Evolutionary conservation across 2,113 vertebrate species (phyloP).

Genomic region (Sorex fumeus): DNA sequence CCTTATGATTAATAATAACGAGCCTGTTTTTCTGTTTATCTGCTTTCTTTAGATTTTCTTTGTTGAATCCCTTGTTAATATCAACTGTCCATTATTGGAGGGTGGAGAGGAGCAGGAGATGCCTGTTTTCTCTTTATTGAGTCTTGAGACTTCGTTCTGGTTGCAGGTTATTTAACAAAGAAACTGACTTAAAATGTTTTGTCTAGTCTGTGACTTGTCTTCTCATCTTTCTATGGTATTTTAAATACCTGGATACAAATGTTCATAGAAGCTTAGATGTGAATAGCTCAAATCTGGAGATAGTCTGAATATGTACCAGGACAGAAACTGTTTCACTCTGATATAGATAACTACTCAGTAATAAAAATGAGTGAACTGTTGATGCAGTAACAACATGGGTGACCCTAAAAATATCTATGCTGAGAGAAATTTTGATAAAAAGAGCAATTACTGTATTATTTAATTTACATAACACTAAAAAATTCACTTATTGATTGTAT

Average conservation of each 20-base stretch:
- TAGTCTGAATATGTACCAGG: background rate
- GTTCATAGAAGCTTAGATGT: background rate
- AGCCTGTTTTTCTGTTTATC: constrained; percentile 16
- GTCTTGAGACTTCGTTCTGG: background rate
- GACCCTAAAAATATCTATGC: background rate
- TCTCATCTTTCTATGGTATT: background rate
- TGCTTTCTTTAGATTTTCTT: background rate
- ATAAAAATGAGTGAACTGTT: background rate
- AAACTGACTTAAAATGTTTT: constrained; percentile 23
- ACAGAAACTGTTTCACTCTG: background rate
- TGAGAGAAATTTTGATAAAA: background rate
- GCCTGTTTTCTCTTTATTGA: background rate
- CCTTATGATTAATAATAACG: background rate
- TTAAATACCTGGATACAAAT: background rate
- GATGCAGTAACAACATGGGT: background rate
- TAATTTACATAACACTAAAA: background rate
- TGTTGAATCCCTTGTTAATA: background rate
- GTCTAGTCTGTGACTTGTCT: background rate
- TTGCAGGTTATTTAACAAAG: constrained; percentile 20
- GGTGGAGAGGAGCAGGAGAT: too few species aligned
- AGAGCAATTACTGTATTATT: background rate
- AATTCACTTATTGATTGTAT: background rate
- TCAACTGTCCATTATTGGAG: background rate
- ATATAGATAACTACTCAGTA: background rate
- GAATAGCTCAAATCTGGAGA: background rate